phyloP scores from a whole-genome alignment of 2,797 vertebrate species.

The Poecile montanus region DNA sequence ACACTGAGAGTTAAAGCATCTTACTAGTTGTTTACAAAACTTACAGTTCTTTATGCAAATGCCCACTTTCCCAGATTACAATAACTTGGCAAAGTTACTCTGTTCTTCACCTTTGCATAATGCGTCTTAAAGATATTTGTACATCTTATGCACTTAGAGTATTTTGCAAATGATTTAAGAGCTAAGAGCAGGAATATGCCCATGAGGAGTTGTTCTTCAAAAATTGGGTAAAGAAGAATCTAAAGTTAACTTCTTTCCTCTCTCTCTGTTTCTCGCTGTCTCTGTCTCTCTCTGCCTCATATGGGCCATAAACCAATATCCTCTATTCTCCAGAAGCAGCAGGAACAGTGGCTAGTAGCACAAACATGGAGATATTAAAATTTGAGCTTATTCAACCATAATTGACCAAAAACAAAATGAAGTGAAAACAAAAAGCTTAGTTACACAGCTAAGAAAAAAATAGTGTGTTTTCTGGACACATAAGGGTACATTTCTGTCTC shows the following conservation, averaged over 20 bases:
- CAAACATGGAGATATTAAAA: constrained; percentile 38
- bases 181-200: background rate
- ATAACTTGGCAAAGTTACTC: background rate
- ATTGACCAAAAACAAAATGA: constrained; percentile 34
- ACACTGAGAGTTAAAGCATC: background rate
- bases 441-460: constrained; percentile 3
- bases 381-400: constrained; percentile 30
- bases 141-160: background rate
- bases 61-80: background rate
- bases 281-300: background rate
- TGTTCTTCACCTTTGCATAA: background rate
- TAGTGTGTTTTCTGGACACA: background rate
- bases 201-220: background rate
- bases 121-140: background rate
- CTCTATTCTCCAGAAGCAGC: constrained; percentile 20
- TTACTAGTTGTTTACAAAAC: background rate
- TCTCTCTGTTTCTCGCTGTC: background rate
- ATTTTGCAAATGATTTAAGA: background rate
- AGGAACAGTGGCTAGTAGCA: background rate
- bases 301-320: background rate
- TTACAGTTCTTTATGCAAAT: background rate
- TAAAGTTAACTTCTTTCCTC: background rate
- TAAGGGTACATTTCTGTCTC: background rate
- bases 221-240: background rate
- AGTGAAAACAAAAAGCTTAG: constrained; percentile 18